These are phyloP conservation scores for Conus ventricosus DNA, from an alignment of 1,140 invertebrate species.

Conservation along the genomic window DNA sequence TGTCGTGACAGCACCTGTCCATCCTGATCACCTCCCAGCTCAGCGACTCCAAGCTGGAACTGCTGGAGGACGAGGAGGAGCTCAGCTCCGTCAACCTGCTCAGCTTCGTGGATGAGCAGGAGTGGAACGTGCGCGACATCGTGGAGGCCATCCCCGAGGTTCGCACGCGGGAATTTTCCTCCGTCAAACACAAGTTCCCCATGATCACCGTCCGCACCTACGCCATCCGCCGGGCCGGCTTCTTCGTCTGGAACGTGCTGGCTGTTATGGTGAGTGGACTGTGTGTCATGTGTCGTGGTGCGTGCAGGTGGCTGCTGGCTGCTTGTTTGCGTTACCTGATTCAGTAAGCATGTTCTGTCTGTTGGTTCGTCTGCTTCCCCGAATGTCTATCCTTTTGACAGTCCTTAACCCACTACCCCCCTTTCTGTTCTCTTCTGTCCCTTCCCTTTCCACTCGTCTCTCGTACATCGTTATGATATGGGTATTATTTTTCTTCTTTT, in stretches of 20 bases:
- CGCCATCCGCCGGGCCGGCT: constrained; percentile 50
- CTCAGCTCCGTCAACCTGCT: constrained; percentile 64
- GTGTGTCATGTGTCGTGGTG: background rate
- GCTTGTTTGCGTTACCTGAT: background rate
- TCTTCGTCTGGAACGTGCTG: constrained; percentile 59
- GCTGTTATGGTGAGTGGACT: constrained; percentile 47
- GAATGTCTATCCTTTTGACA: too few relatives aligned
- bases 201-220: constrained; percentile 46
- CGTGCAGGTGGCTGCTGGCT: background rate
- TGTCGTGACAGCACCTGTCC: constrained; percentile 59
- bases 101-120: constrained; percentile 68
- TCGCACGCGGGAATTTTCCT: constrained; percentile 52
- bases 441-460: too few relatives aligned
- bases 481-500: too few relatives aligned
- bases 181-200: constrained; percentile 45
- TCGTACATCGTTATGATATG: too few relatives aligned
- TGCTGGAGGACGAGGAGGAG: constrained; percentile 62
- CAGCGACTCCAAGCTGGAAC: constrained; percentile 53
- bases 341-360: too few relatives aligned
- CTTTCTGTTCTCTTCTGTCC: too few relatives aligned
- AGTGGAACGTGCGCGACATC: constrained; percentile 64
- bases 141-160: constrained; percentile 52
- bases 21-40: constrained; percentile 61
- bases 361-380: too few relatives aligned
- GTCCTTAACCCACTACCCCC: too few relatives aligned